phyloP scores from a whole-genome alignment of 2,113 vertebrate species.

The Colaptes auratus region DNA sequence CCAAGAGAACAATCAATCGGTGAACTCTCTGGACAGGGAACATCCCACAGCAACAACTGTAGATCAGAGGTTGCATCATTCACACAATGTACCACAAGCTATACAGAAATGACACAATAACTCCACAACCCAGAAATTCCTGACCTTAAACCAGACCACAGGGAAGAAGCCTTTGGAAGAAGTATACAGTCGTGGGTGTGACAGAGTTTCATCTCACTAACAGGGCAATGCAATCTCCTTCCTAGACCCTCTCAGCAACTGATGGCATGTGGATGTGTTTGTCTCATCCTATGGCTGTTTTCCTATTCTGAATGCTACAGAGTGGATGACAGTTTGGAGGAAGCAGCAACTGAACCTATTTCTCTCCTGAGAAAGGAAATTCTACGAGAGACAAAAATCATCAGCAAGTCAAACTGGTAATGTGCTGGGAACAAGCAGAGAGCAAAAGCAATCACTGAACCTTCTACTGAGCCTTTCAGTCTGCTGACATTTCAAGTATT shows the following conservation, averaged over 20 bases:
- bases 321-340: neutral
- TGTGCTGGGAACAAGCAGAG: neutral
- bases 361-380: neutral
- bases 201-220: neutral
- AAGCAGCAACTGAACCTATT: neutral
- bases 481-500: neutral
- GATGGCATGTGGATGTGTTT: rapidly evolving
- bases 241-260: neutral
- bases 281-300: neutral
- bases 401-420: neutral
- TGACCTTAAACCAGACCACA: neutral
- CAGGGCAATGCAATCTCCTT: neutral
- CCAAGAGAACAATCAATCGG: neutral
- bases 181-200: neutral
- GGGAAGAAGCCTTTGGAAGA: neutral
- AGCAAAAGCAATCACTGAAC: neutral
- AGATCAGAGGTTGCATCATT: neutral
- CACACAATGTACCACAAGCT: neutral
- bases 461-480: neutral
- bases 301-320: neutral
- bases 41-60: neutral
- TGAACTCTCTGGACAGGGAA: neutral
- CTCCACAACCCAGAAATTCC: neutral
- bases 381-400: neutral
- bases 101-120: neutral